Evolutionary conservation across 1,140 invertebrate genomes (phyloP).

Genomic region (Paraescarpia echinospica): DNA sequence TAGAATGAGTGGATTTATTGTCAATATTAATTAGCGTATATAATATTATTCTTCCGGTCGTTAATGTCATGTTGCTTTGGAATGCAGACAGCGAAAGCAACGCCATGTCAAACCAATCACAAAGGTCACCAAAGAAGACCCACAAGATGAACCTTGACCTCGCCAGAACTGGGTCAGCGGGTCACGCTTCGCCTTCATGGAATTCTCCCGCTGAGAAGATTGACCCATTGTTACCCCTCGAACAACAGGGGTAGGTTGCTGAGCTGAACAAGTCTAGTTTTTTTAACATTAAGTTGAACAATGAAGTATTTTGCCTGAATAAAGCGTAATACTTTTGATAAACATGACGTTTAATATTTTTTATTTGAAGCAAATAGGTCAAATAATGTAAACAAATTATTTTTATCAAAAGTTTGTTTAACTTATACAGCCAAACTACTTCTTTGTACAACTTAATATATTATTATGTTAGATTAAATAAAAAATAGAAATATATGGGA

Average conservation of each 20-base stretch:
- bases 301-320: too few relatives aligned
- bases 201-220: conserved; percentile 19
- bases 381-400: too few relatives aligned
- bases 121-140: background rate
- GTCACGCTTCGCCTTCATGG: background rate
- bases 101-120: conserved; percentile 13
- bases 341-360: too few relatives aligned
- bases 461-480: too few relatives aligned
- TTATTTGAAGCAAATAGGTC: too few relatives aligned
- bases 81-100: conserved; percentile 7
- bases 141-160: background rate
- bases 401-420: too few relatives aligned
- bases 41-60: background rate
- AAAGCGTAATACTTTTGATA: too few relatives aligned
- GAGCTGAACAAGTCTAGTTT: background rate
- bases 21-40: too few relatives aligned
- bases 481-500: too few relatives aligned
- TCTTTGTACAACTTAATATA: too few relatives aligned
- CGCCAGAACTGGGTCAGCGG: background rate
- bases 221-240: conserved; percentile 9
- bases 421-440: too few relatives aligned
- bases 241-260: conserved; percentile 21
- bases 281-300: background rate
- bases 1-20: too few relatives aligned
- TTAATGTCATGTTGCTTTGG: background rate